Evolutionary conservation across 2,113 vertebrate genomes (phyloP), one percentile per base, ranked within the genome.

Genomic region (Lamprologus callipterus): DNA sequence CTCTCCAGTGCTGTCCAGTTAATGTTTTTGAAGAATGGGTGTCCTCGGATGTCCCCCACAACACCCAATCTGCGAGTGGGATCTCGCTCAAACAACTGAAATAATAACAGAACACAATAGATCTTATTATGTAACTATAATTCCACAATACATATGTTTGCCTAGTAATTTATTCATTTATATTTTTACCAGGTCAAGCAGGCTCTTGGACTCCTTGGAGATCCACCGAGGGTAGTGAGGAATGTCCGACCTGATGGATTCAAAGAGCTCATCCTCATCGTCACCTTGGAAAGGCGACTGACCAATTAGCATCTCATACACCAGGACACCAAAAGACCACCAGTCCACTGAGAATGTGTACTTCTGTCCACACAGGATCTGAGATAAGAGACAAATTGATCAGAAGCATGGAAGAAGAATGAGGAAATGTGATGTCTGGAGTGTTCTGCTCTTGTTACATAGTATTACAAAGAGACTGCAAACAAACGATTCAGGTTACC

Each of bases 301-400:
- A 21, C 99, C 99, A 80, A 99, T 99, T 54, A 99, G 97, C 99
- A 99, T 99, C 94, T 99, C 99, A 0, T 98, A 99, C 2, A 99
- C 97, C 40, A 99, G 96, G 81, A 99, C 98, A 17, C 98, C 98
- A 4, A 99, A 99, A 0, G 99, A 99, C 99, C 99, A 99, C 98
- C 99, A 99, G 96, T 99, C 99, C 89, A 99, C 98, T 0, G 99
- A 99, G 96, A 99, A 99, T 0, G 97, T 97, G 95, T 99, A 99
- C 90, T 97, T 96, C 83, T 97, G 95, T 17, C 99, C 99, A 33
- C 97, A 94, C 81, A 99, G 95, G 91, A 99, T 99, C 99, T 99
- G 82, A 55, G 73, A 81, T 9, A 10, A 84, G 42, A 87, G 79
- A 92, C 7, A 14, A 82, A 6, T 57, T 63, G n/a, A 26, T 65